A percentile compares a stretch with the other conserved stretches of the same genome.
These are phyloP conservation scores for Drosophila punjabiensis DNA, from an alignment of 1,140 invertebrate species.

Conservation along the genomic window DNA sequence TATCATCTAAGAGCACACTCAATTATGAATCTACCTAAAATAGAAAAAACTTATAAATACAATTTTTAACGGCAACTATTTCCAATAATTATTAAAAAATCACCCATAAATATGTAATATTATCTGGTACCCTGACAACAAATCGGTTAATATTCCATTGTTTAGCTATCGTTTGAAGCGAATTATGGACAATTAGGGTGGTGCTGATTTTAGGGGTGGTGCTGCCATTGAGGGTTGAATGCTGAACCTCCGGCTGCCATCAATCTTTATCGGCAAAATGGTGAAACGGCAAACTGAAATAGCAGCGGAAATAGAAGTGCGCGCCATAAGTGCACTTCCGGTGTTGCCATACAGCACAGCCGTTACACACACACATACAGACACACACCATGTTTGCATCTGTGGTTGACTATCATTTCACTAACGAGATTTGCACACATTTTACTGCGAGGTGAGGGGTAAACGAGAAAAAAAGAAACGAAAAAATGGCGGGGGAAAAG, in stretches of 20 bases:
- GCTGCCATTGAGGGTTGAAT: not conserved
- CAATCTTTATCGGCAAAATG: conserved; percentile 65
- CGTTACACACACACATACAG: conserved; percentile 33
- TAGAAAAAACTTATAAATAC: too few species aligned
- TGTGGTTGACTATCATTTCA: conserved; percentile 38
- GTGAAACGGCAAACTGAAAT: conserved; percentile 51
- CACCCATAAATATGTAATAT: not conserved
- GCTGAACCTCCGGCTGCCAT: conserved; percentile 35
- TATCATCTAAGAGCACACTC: too few species aligned
- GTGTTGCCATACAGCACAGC: conserved; percentile 32
- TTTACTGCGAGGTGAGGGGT: conserved; percentile 27
- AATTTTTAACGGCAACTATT: too few species aligned
- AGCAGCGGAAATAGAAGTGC: conserved; percentile 78
- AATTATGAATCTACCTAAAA: too few species aligned
- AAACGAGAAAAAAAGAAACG: not conserved
- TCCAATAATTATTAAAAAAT: not conserved
- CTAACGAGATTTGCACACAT: conserved; percentile 77
- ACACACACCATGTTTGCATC: conserved; percentile 18
- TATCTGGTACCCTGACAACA: not conserved
- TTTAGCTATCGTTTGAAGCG: conserved; percentile 24
- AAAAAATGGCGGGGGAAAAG: conserved; percentile 10
- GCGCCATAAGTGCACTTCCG: conserved; percentile 81
- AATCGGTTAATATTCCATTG: conserved; percentile 5
- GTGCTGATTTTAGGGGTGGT: not conserved
- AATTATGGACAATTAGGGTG: conserved; percentile 56